Evolutionary conservation across 2,113 vertebrate genomes (phyloP).

Genomic region (Arizona elegans): DNA sequence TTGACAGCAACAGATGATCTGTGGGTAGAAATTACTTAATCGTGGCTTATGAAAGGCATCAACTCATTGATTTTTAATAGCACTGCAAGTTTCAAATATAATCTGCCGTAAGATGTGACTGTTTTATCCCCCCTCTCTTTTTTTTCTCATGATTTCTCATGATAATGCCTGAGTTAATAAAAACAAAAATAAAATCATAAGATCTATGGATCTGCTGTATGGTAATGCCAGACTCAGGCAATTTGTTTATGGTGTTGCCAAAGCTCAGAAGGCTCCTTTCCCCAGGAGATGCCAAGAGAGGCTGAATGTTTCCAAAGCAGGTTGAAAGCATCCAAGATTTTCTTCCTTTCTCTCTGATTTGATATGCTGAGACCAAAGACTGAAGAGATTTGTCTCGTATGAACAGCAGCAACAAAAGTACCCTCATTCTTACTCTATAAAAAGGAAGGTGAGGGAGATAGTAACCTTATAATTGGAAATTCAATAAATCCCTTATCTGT

Average conservation of each 20-base stretch:
- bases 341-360: background rate
- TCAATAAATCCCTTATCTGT: background rate
- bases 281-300: background rate
- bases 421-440: background rate
- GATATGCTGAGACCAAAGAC: background rate
- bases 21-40: conserved; percentile 21
- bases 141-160: background rate
- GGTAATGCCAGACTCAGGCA: background rate
- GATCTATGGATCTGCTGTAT: background rate
- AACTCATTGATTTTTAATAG: conserved; percentile 18
- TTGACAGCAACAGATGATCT: conserved; percentile 17
- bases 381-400: background rate
- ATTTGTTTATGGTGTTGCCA: background rate
- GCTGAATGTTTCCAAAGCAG: background rate
- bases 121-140: background rate
- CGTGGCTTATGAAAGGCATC: background rate
- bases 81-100: background rate
- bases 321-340: background rate
- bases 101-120: background rate
- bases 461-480: background rate
- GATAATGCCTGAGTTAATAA: background rate
- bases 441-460: background rate
- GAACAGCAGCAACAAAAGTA: background rate
- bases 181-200: background rate
- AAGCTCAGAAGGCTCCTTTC: background rate